These are phyloP conservation scores for Nyctibius bracteatus DNA, from an alignment of 2,113 vertebrate species.

Conservation along the genomic window DNA sequence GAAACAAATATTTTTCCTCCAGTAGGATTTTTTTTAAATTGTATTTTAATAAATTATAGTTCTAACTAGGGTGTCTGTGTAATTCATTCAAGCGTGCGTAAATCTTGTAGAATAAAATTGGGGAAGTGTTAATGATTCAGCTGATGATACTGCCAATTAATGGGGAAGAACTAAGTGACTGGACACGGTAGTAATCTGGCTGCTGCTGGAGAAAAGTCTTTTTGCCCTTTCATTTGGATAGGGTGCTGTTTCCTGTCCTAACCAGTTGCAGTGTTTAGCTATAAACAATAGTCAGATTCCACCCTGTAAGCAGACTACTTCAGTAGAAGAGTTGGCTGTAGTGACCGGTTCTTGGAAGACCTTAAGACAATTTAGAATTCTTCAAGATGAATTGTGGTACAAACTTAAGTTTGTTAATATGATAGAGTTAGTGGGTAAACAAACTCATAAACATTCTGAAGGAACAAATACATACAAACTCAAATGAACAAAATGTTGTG, in stretches of 20 bases:
- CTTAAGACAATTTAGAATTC: not conserved
- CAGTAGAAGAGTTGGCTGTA: not conserved
- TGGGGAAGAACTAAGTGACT: not conserved
- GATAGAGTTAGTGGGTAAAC: not conserved
- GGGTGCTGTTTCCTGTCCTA: not conserved
- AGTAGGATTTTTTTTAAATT: not conserved
- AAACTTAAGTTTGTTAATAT: not conserved
- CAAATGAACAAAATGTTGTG: not conserved
- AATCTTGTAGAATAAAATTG: not conserved
- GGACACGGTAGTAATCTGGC: not conserved
- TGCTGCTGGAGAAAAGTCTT: not conserved
- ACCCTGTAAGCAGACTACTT: not conserved
- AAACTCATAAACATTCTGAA: not conserved
- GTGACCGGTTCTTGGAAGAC: not conserved
- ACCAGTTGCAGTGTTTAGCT: not conserved
- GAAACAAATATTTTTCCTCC: not conserved
- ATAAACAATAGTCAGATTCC: not conserved
- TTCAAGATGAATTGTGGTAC: not conserved
- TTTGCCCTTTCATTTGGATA: not conserved
- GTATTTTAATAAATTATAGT: not conserved
- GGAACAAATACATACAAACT: not conserved
- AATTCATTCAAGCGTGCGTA: not conserved
- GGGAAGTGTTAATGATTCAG: not conserved
- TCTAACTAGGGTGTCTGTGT: not conserved
- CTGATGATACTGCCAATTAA: not conserved